Conservation (phyloP, 2,888 invertebrate genomes). For the Desoria tigrina region DNA sequence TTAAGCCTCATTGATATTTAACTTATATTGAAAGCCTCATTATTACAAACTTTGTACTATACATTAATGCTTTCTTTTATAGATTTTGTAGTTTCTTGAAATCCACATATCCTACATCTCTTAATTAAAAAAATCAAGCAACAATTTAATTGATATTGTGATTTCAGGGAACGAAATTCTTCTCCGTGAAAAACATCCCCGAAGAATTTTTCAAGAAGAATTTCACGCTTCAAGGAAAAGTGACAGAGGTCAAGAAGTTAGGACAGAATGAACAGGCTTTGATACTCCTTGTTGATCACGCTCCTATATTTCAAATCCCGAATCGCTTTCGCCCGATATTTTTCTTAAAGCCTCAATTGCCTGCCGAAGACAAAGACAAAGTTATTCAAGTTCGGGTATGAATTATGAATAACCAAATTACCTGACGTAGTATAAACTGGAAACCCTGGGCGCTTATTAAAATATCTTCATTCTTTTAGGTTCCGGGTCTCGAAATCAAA, state of each 20-base stretch:
- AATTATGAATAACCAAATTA: too few relatives aligned
- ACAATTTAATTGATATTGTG: too few relatives aligned
- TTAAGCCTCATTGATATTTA: too few relatives aligned
- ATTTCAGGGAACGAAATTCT: conserved; percentile 17
- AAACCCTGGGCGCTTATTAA: neutral
- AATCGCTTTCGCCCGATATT: neutral
- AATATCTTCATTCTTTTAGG: neutral
- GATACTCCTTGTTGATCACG: conserved; percentile 11
- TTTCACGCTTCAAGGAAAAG: conserved; percentile 21
- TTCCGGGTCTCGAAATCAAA: conserved; percentile 8
- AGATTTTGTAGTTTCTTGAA: too few relatives aligned
- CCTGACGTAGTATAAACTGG: too few relatives aligned
- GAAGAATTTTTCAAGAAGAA: conserved; percentile 18
- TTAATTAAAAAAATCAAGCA: too few relatives aligned
- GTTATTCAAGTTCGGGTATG: neutral
- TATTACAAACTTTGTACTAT: too few relatives aligned
- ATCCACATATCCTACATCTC: too few relatives aligned
- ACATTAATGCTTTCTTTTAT: too few relatives aligned
- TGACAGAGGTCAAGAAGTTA: conserved; percentile 3
- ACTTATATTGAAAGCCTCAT: too few relatives aligned
- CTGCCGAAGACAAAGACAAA: neutral
- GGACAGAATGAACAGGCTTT: conserved; percentile 7
- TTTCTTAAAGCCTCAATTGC: neutral
- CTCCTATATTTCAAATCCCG: conserved; percentile 1
- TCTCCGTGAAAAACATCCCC: conserved; percentile 5